A percentile compares a stretch with the other conserved stretches of the same genome.
These are phyloP conservation scores for Tiliacea aurago DNA, from an alignment of 2,888 invertebrate species.

Conservation along the genomic window DNA sequence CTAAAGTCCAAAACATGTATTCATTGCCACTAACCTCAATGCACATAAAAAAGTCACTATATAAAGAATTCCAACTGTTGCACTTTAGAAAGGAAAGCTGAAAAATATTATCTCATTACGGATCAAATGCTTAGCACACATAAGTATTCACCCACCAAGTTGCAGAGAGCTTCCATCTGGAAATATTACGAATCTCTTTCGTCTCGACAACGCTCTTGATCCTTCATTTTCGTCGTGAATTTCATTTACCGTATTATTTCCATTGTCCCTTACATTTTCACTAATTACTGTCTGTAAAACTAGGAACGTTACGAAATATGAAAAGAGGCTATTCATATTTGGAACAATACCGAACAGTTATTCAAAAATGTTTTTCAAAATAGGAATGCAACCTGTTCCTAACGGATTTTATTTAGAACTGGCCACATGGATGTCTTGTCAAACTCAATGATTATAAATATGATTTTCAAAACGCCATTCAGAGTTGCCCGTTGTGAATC, in stretches of 20 bases:
- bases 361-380: conserved; percentile 48
- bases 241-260: conserved; percentile 69
- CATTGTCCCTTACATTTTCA: conserved; percentile 70
- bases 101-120: conserved; percentile 41
- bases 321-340: conserved; percentile 58
- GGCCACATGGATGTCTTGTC: conserved; percentile 43
- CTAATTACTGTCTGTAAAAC: conserved; percentile 70
- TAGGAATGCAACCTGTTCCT: conserved; percentile 47
- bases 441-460: conserved; percentile 59
- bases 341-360: conserved; percentile 36
- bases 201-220: conserved; percentile 85
- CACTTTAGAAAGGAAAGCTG: conserved; percentile 6
- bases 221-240: conserved; percentile 71
- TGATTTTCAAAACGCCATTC: conserved; percentile 52
- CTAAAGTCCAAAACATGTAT: neutral
- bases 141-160: conserved; percentile 86
- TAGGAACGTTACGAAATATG: conserved; percentile 63
- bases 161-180: conserved; percentile 91
- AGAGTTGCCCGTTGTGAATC: conserved; percentile 75
- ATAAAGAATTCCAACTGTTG: conserved; percentile 1
- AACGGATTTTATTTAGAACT: conserved; percentile 54
- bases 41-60: conserved; percentile 2
- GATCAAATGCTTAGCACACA: conserved; percentile 61
- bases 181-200: conserved; percentile 91
- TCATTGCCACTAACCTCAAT: conserved; percentile 9